Evolutionary conservation across 2,797 vertebrate species (phyloP).

Genomic region (Gymnocypris eckloni): DNA sequence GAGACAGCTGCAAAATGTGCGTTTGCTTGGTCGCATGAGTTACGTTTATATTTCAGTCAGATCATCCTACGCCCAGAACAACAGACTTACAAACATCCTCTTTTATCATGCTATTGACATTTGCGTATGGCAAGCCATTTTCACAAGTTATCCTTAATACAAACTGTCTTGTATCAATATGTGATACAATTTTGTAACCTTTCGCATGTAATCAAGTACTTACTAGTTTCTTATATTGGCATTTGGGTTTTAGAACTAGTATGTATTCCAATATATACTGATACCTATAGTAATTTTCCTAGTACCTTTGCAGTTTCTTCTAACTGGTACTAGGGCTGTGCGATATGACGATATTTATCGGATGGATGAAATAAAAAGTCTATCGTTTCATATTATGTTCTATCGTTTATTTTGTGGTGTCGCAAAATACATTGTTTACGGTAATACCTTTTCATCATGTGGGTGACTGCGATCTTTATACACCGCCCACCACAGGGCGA

Average conservation of each 20-base stretch:
- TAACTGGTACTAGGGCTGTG: too few species aligned
- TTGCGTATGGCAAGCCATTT: constrained; percentile 23
- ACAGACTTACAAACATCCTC: constrained; percentile 2
- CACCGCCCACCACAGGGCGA: too few species aligned
- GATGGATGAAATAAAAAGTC: too few species aligned
- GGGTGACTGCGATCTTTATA: too few species aligned
- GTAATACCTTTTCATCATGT: too few species aligned
- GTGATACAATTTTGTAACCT: background rate
- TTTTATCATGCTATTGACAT: constrained; percentile 25
- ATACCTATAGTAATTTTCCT: background rate
- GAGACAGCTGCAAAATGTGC: constrained; percentile 7
- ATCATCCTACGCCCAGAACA: background rate
- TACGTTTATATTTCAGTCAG: background rate
- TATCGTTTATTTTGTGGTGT: too few species aligned
- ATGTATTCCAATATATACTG: background rate
- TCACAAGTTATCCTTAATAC: background rate
- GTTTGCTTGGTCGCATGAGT: background rate
- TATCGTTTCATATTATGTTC: too few species aligned
- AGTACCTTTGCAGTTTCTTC: background rate
- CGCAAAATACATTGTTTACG: too few species aligned
- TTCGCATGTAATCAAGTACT: background rate
- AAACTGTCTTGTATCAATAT: background rate
- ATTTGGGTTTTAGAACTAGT: background rate
- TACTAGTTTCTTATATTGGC: background rate
- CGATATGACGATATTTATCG: too few species aligned